These are phyloP conservation scores for Apogon talboti DNA, from an alignment of 2,797 vertebrate species.

Conservation along the genomic window DNA sequence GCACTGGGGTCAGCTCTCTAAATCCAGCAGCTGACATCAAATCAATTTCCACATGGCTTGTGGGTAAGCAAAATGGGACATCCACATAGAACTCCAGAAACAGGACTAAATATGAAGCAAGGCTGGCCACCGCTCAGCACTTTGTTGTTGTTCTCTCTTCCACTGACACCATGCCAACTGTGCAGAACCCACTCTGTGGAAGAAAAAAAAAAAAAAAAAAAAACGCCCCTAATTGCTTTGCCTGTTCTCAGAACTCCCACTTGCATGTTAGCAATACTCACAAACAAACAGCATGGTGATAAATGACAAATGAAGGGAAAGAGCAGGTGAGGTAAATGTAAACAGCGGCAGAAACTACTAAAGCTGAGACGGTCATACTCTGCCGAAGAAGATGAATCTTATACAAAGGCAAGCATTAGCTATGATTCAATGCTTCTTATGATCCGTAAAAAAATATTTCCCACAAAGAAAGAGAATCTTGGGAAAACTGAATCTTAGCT, in stretches of 20 bases:
- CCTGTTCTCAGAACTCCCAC: slow-evolving; percentile 12
- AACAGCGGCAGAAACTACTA: not conserved
- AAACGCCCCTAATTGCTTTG: slow-evolving; percentile 43
- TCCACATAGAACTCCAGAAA: slow-evolving; percentile 68
- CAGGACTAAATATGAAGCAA: slow-evolving; percentile 66
- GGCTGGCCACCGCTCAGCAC: slow-evolving; percentile 58
- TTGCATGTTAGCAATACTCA: slow-evolving; percentile 31
- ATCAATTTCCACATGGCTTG: slow-evolving; percentile 77
- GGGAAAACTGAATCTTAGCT: not conserved
- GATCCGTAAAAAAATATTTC: not conserved
- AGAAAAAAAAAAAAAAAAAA: slow-evolving; percentile 33
- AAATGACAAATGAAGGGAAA: slow-evolving; percentile 15
- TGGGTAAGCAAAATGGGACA: slow-evolving; percentile 76
- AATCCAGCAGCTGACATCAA: slow-evolving; percentile 78
- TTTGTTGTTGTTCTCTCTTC: slow-evolving; percentile 42
- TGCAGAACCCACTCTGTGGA: slow-evolving; percentile 35
- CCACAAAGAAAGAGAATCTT: not conserved
- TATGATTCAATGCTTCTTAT: slow-evolving; percentile 9
- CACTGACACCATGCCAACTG: slow-evolving; percentile 40
- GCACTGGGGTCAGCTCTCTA: slow-evolving; percentile 76
- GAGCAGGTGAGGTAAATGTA: slow-evolving; percentile 8
- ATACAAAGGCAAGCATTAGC: slow-evolving; percentile 7
- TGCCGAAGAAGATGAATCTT: not conserved
- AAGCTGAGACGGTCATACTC: not conserved
- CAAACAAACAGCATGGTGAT: slow-evolving; percentile 26